A percentile compares a stretch with the other conserved stretches of the same genome.
phyloP scores from a whole-genome alignment of 1,140 invertebrate genomes.

The Agrilus planipennis region DNA sequence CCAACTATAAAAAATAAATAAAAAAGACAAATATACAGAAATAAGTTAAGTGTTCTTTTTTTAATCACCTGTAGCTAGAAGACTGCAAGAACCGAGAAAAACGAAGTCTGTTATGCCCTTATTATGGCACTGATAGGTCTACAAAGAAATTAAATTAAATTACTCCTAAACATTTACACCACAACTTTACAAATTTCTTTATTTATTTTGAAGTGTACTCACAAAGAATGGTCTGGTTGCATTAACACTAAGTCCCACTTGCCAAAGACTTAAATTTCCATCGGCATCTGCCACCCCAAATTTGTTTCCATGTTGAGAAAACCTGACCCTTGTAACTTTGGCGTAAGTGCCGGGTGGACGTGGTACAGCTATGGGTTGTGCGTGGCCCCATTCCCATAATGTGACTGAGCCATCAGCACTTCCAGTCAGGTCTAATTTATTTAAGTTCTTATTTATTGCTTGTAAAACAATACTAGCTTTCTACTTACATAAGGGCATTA shows the following conservation, averaged over 20 bases:
- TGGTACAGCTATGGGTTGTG: constrained; percentile 77
- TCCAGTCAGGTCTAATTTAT: constrained; percentile 75
- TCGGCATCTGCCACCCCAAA: constrained; percentile 92
- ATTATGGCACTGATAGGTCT: constrained; percentile 94
- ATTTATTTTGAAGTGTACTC: constrained; percentile 45
- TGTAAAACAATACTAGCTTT: too few species aligned
- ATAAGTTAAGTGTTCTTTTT: too few species aligned
- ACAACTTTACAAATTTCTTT: not conserved
- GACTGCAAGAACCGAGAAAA: constrained; percentile 92
- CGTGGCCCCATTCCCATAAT: constrained; percentile 96
- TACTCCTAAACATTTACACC: not conserved
- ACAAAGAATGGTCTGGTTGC: constrained; percentile 90
- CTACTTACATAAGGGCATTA: constrained; percentile 82
- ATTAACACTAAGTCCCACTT: constrained; percentile 75
- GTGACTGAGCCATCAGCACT: constrained; percentile 95
- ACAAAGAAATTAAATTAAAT: not conserved
- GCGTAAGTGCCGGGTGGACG: constrained; percentile 78
- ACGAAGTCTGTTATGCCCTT: constrained; percentile 96
- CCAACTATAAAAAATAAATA: too few species aligned
- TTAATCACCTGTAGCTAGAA: constrained; percentile 84
- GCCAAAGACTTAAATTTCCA: constrained; percentile 84
- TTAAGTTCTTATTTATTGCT: constrained; percentile 1
- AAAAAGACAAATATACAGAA: not conserved
- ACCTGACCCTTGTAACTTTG: constrained; percentile 91
- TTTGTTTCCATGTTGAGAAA: constrained; percentile 96